These are phyloP conservation scores for Acronicta aceris DNA, from an alignment of 2,888 invertebrate genomes.

Conservation along the genomic window DNA sequence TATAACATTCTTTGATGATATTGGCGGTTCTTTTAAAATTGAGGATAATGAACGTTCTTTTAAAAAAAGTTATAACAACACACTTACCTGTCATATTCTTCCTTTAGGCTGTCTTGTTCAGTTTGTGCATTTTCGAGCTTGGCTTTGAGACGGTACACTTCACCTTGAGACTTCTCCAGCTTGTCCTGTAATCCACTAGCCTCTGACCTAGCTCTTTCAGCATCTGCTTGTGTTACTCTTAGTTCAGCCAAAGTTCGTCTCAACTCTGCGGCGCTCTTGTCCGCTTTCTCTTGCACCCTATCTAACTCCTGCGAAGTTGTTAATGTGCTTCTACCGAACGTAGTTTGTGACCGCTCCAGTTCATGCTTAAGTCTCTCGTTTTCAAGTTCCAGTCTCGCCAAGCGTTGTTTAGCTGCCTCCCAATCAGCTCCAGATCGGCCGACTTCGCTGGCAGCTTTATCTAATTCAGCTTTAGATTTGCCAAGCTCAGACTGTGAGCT, in stretches of 20 bases:
- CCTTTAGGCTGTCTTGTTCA: conserved; percentile 97
- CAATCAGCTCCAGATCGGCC: conserved; percentile 97
- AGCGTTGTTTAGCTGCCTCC: conserved; percentile 95
- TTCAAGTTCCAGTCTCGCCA: conserved; percentile 96
- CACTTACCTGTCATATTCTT: conserved; percentile 94
- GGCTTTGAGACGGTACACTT: conserved; percentile 97
- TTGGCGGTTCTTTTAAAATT: no score
- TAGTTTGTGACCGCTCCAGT: conserved; percentile 94
- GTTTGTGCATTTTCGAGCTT: conserved; percentile 98
- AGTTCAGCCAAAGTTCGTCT: conserved; percentile 96
- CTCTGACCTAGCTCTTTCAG: conserved; percentile 95
- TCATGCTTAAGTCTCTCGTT: conserved; percentile 96
- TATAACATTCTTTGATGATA: no score
- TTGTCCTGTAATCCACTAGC: conserved; percentile 96
- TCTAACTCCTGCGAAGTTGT: conserved; percentile 95
- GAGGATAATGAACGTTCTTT: no score
- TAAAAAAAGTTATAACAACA: not conserved
- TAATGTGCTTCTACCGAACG: conserved; percentile 94
- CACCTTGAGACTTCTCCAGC: conserved; percentile 97
- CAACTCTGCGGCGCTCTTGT: conserved; percentile 95
- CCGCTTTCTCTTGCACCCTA: conserved; percentile 94
- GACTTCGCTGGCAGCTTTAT: conserved; percentile 96
- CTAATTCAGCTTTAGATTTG: conserved; percentile 97
- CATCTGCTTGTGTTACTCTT: conserved; percentile 97
- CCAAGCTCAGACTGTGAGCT: conserved; percentile 97